phyloP scores from a whole-genome alignment of 2,113 vertebrate genomes.

The Eidolon helvum region DNA sequence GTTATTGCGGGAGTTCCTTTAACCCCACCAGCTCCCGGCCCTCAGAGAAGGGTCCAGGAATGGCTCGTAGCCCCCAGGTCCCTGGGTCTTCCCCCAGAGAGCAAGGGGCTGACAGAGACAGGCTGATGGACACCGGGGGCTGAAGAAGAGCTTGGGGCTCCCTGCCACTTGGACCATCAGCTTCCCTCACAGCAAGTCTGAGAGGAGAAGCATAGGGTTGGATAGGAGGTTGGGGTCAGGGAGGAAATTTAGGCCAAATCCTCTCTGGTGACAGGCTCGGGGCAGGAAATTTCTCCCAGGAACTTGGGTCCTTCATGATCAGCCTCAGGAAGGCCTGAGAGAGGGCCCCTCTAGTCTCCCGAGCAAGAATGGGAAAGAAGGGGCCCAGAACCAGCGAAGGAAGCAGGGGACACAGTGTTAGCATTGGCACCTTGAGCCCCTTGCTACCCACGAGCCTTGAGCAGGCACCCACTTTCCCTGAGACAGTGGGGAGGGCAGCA shows the following conservation, averaged over 20 bases:
- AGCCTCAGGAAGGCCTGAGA: not conserved
- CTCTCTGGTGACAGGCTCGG: not conserved
- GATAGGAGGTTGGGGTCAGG: not conserved
- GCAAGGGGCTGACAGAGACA: not conserved
- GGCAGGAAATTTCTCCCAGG: not conserved
- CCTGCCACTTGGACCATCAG: not conserved
- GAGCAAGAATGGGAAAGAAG: accelerated
- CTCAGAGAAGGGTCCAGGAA: not conserved
- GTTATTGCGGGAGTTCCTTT: not conserved
- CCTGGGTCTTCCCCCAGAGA: not conserved
- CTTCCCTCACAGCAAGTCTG: not conserved
- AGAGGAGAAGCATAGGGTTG: not conserved
- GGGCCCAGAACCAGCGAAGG: not conserved
- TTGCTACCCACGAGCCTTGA: not conserved
- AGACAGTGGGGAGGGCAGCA: not conserved
- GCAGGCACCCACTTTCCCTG: not conserved
- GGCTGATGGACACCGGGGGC: not conserved
- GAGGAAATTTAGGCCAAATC: not conserved
- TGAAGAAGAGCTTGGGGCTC: not conserved
- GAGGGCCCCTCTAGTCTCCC: not conserved
- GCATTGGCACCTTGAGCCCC: accelerated
- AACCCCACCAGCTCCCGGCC: not conserved
- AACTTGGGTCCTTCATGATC: not conserved
- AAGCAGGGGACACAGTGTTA: not conserved
- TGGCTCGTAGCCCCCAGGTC: not conserved